Evolutionary conservation across 2,888 invertebrate species (phyloP).

Genomic region (Trypoxylon attenuatum): DNA sequence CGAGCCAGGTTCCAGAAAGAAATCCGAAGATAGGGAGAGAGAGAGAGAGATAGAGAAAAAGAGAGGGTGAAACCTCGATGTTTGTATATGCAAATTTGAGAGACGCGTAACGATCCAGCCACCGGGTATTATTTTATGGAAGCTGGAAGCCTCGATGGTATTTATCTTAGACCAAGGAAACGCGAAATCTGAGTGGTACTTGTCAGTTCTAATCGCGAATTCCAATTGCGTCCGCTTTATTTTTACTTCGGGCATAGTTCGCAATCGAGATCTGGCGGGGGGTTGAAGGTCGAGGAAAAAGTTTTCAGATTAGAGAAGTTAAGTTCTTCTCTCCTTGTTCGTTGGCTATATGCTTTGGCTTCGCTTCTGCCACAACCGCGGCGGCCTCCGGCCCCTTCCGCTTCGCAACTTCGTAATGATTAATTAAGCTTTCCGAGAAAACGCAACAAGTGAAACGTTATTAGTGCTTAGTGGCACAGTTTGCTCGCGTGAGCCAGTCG

Average conservation of each 20-base stretch:
- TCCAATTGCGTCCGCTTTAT: background rate
- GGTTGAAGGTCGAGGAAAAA: background rate
- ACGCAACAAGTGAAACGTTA: constrained; percentile 69
- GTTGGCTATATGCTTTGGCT: background rate
- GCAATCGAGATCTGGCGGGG: background rate
- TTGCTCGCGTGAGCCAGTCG: constrained; percentile 52
- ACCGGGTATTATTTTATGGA: too few relatives aligned
- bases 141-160: too few relatives aligned
- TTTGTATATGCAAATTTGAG: too few relatives aligned
- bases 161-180: background rate
- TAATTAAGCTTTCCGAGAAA: constrained; percentile 71
- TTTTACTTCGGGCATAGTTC: background rate
- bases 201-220: background rate
- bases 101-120: too few relatives aligned
- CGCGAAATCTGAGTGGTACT: background rate
- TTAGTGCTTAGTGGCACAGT: constrained; percentile 67
- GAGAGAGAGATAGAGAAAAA: too few relatives aligned
- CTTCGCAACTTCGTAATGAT: constrained; percentile 55
- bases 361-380: background rate
- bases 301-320: background rate
- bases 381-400: background rate
- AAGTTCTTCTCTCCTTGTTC: background rate
- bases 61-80: too few relatives aligned
- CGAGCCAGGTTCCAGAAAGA: too few relatives aligned
- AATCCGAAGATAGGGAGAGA: background rate